Evolutionary conservation across 1,140 invertebrate genomes (phyloP).

Genomic region (Streblospio benedicti): DNA sequence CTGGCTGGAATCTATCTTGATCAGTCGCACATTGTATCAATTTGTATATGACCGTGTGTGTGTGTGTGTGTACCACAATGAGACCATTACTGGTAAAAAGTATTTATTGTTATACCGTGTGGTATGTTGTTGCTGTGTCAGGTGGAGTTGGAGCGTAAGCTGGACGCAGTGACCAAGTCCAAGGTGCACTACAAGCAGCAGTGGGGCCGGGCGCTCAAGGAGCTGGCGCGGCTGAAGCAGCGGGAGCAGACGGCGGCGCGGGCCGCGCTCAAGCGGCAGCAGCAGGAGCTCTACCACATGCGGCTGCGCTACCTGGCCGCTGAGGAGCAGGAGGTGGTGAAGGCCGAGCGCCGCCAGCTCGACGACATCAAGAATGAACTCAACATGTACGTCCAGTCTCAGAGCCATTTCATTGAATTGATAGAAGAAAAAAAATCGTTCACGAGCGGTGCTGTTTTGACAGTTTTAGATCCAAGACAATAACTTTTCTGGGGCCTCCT

Average conservation of each 20-base stretch:
- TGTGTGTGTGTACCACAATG: too few species aligned
- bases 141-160: constrained; percentile 45
- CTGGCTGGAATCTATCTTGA: too few species aligned
- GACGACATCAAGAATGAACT: constrained; percentile 44
- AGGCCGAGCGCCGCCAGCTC: constrained; percentile 39
- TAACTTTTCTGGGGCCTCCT: too few species aligned
- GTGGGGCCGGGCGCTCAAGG: constrained; percentile 44
- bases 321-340: constrained; percentile 43
- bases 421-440: neutral
- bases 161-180: constrained; percentile 43
- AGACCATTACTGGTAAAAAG: too few species aligned
- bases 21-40: too few species aligned
- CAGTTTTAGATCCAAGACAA: too few species aligned
- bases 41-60: too few species aligned
- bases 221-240: constrained; percentile 44
- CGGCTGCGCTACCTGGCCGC: constrained; percentile 41
- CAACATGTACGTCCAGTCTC: constrained; percentile 32
- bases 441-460: too few species aligned
- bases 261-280: constrained; percentile 22
- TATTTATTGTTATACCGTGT: too few species aligned
- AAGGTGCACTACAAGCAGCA: constrained; percentile 49
- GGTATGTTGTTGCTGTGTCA: too few species aligned
- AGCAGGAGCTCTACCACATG: constrained; percentile 48
- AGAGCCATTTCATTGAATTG: neutral
- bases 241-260: constrained; percentile 40